Evolutionary conservation across 2,113 vertebrate species (phyloP).

Genomic region (Uria lomvia): DNA sequence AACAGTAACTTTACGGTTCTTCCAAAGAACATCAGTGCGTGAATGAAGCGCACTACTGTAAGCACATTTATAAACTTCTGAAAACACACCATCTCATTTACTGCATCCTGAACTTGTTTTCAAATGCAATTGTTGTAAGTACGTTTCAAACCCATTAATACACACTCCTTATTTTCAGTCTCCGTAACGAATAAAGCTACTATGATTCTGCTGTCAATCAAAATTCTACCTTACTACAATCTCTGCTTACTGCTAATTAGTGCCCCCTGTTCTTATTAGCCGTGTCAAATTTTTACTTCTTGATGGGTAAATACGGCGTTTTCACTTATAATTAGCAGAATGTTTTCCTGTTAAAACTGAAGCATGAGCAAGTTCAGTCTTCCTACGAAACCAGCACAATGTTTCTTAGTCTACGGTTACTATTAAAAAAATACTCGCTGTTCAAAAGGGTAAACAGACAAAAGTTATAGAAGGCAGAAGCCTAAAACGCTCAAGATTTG

Average conservation of each 20-base stretch:
- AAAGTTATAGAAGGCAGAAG: not conserved
- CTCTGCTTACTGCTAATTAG: not conserved
- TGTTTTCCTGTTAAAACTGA: not conserved
- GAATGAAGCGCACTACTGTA: rapidly evolving
- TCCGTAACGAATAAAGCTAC: not conserved
- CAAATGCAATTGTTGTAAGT: not conserved
- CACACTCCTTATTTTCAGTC: not conserved
- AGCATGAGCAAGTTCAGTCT: not conserved
- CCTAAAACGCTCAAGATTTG: not conserved
- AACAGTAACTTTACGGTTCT: not conserved
- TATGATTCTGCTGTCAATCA: not conserved
- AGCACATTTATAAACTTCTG: not conserved
- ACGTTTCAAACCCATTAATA: not conserved
- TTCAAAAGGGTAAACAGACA: not conserved
- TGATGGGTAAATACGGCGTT: not conserved
- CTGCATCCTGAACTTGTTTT: not conserved
- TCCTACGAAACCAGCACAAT: rapidly evolving
- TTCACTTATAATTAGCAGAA: not conserved
- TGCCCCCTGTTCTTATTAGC: not conserved
- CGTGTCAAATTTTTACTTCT: not conserved
- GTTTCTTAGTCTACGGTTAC: not conserved
- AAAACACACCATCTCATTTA: not conserved
- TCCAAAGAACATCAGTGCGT: not conserved
- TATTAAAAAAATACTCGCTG: not conserved
- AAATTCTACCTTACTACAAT: not conserved